Evolutionary conservation across 2,888 invertebrate genomes (phyloP), one percentile per base, ranked within the genome.

Genomic region (Tinea trinotella): DNA sequence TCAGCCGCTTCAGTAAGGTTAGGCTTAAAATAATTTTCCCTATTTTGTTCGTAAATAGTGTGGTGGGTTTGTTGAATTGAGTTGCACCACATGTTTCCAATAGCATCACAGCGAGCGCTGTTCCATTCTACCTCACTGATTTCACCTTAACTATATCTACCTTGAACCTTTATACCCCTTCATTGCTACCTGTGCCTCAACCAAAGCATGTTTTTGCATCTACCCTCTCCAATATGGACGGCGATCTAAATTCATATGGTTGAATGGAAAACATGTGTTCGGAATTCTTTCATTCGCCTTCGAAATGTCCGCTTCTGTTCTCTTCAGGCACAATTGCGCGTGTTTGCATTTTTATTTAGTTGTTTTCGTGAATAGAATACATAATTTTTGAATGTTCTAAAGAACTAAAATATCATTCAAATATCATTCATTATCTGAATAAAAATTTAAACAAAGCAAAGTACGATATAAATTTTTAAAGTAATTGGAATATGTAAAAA

Each of bases 271-370:
- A 78, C 78, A 82, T 78, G 75, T 71, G 76, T 73, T 70, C 70
- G 70, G 72, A 76, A 78, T 71, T 68, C 71, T 70, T 71, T 70
- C 65, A 63, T 64, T 63, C 61, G 62, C 61, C 62, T 63, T 59
- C 61, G 58, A 67, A 68, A 66, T 59, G 66, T 65, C 68, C 66
- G 69, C 69, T 68, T 68, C 67, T 62, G 70, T 76, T 76, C 77
- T 76, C 76, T 73, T 72, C 78, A 76, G 80, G 77, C 77, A 76
- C 76, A 80, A 83, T 82, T 80, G 81, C 71, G 69, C 72, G 67
- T 80, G 80, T 84, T 83, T 81, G 82, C 83, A 82, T 81, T 82
- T 83, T 81, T 82, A 82, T 81, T 71, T 76, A 76, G 74, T 80
- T 80, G 76, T 80, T 81, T 82, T 83, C 78, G 80, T 78, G 79